Base-by-base conservation (phyloP, 1,140 invertebrate species). In the Drosophila pseudoobscura region DNA sequence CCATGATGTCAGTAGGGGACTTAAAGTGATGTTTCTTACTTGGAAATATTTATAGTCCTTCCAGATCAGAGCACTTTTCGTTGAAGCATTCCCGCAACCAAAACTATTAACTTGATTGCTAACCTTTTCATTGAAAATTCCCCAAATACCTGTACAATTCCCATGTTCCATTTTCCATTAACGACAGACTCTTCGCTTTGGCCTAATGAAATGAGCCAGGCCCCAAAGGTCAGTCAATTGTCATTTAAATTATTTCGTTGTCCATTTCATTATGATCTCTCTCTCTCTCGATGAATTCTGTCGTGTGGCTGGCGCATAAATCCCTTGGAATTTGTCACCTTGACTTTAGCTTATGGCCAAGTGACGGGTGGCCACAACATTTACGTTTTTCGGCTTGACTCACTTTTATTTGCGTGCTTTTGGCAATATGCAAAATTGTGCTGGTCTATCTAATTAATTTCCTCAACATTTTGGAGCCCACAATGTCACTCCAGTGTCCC, bases 111-210 rank as follows among this genome's bases (percentile, higher is more conserved):
- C 59, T 64, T 52, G 54, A 73, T 64, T 63, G 63, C 43, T 47
- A 31, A 35, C 52, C 43, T 22, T 44, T 66, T 63, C 65, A 69
- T 61, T 69, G 47, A 44, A 74, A 74, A 56, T 47, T 15, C 41
- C 60, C 11, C 35, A 39, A 59, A 57, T 73, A 70, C 29, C n/a
- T 11, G 17, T 46, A 45, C 45, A 69, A 46, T 87, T 85, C 82
- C 82, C 82, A 87, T 85, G 82, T 20, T 20, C 20, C 20, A 20
- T 71, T 85, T 85, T 85, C 65, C 80, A 87, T 80, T 69, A 50
- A 54, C 55, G 60, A 78, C 20, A 2, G 20, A 78, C 41, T 13
- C 4, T 39, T 63, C 51, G 62, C 73, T 75, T 59, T 39, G 45
- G 52, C 57, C 45, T 47, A 62, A 80, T 57, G 56, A 80, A 84